phyloP scores from a whole-genome alignment of 2,797 vertebrate species.

The Anas bahamensis region DNA sequence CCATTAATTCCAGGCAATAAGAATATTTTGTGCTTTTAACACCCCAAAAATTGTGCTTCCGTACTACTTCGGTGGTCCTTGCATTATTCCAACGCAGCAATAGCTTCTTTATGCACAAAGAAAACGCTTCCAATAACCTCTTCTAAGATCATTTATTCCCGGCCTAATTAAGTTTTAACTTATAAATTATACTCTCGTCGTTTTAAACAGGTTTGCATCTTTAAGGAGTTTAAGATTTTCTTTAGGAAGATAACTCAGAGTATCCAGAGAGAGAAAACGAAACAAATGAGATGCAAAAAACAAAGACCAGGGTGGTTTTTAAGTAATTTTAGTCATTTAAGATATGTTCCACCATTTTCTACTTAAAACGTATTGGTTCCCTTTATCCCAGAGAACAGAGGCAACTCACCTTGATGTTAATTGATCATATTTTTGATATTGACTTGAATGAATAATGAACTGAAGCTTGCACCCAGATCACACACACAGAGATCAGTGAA shows the following conservation, averaged over 20 bases:
- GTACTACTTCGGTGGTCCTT: neutral
- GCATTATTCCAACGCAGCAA: neutral
- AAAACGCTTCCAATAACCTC: neutral
- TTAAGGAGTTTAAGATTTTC: neutral
- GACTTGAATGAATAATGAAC: neutral
- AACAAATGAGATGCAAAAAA: neutral
- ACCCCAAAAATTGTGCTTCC: neutral
- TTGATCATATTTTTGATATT: neutral
- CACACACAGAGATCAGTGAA: rapidly evolving
- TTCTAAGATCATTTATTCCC: neutral
- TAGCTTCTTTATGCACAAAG: neutral
- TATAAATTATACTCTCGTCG: neutral
- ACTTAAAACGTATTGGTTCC: neutral
- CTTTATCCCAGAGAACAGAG: neutral
- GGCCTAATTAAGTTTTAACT: neutral
- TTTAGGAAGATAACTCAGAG: neutral
- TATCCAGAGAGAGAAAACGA: neutral
- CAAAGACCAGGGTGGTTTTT: neutral
- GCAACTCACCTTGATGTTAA: neutral
- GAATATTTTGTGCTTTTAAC: neutral
- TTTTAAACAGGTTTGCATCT: neutral
- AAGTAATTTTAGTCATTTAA: neutral
- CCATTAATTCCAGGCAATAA: neutral
- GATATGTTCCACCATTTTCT: neutral
- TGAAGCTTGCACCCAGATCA: neutral